phyloP scores from a whole-genome alignment of 2,888 invertebrate species.

The Scaptomyza cyrtandrae region DNA sequence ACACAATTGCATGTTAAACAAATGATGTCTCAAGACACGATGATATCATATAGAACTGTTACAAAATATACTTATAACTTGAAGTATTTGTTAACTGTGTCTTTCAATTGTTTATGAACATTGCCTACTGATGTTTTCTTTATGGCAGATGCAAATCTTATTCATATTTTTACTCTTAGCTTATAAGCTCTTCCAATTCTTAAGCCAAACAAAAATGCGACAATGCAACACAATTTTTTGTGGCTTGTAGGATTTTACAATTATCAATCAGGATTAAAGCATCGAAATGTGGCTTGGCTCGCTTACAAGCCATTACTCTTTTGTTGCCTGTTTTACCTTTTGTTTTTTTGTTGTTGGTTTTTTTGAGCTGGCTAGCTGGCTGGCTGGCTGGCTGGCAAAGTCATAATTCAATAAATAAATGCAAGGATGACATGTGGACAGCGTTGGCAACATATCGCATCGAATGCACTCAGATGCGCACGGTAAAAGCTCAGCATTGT shows the following conservation, averaged over 20 bases:
- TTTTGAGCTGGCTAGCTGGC: no score
- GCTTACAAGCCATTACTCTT: constrained; percentile 49
- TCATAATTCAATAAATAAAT: constrained; percentile 82
- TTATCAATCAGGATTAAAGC: constrained; percentile 57
- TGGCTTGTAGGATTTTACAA: constrained; percentile 11
- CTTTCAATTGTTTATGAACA: neutral
- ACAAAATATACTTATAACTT: no score
- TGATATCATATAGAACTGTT: no score
- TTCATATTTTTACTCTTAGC: neutral
- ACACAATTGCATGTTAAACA: constrained; percentile 13
- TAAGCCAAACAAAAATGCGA: no score
- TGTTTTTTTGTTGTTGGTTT: neutral
- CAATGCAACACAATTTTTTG: neutral
- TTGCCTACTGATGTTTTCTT: no score
- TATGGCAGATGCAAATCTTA: no score
- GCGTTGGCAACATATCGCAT: constrained; percentile 73
- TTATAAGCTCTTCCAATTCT: neutral
- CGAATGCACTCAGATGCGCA: constrained; percentile 73
- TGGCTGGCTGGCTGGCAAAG: constrained; percentile 33
- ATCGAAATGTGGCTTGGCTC: constrained; percentile 17
- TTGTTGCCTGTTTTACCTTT: constrained; percentile 24
- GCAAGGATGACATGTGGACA: constrained; percentile 81
- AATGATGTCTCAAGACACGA: constrained; percentile 8
- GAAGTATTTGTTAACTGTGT: no score
- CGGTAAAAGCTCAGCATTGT: constrained; percentile 31